Evolutionary conservation across 2,113 vertebrate species (phyloP), one percentile per base, ranked within the genome.

Genomic region (Ailuropoda melanoleuca): DNA sequence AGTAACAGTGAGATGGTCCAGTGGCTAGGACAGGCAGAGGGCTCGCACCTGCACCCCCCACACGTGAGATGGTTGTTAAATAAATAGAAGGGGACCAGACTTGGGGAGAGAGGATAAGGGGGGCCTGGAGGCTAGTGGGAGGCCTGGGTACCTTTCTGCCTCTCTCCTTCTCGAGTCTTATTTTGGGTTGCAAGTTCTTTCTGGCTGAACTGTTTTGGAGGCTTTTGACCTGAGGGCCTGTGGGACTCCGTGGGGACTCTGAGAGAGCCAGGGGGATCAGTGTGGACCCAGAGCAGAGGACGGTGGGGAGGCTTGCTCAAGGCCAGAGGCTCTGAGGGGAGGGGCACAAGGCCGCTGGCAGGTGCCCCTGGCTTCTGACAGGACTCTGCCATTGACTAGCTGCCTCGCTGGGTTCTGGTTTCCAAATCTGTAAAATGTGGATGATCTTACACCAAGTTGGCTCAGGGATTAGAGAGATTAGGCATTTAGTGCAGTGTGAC

Each of bases 261-360:
- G 48, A 64, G 31, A 60, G 29, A 23, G 58, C 43, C 56, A 70
- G 37, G 0, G 6, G 58, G 29, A 26, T 26, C 55, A 19, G 4
- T 1, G 21, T 11, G 21, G 53, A 19, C 0, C 12, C 82, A 9
- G 18, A 46, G 34, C 4, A 19, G 50, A 46, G 48, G 50, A 81
- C 23, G 10, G 19, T 43, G 23, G 68, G 70, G 29, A 4, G 10
- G 46, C n/a, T 3, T 11, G 48, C 7, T 43, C 60, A 23, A 21
- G 26, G 50, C 23, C 66, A 50, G 24, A 11, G 26, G 53, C 31
- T 39, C 31, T 37, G 11, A 23, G 68, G 21, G 17, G 0, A 2
- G 48, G 9, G 37, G 37, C 70, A 9, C 0, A 0, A 11, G 19
- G 26, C 7, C 2, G 0, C 39, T 0, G 3, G n/a, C 55, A 15